Percentiles rank a stretch among this genome's conserved stretches.
These are phyloP conservation scores for Rachycentron canadum DNA, from an alignment of 2,797 vertebrate species.

Conservation along the genomic window DNA sequence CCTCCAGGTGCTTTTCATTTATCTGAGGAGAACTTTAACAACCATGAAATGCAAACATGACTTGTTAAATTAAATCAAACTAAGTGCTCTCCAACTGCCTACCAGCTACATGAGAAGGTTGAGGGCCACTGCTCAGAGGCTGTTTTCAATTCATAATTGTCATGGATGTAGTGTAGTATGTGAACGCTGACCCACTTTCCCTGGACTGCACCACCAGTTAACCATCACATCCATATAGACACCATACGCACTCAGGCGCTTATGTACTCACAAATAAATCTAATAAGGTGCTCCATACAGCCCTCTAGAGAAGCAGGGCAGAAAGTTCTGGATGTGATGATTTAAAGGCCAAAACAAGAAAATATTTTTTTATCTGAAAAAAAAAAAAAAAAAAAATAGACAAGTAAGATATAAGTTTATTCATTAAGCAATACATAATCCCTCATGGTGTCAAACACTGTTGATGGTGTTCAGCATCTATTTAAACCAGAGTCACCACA, in stretches of 20 bases:
- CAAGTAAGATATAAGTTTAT: too few relatives aligned
- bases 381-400: too few relatives aligned
- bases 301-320: constrained; percentile 1
- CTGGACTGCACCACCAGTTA: constrained; percentile 25
- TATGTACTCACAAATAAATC: constrained; percentile 27
- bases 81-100: constrained; percentile 1
- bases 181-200: constrained; percentile 37
- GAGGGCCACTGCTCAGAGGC: neutral
- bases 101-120: neutral
- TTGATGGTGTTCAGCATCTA: neutral
- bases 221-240: constrained; percentile 50
- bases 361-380: neutral
- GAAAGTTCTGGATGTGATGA: neutral
- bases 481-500: neutral
- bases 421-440: neutral
- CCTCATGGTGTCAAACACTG: neutral
- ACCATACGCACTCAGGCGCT: constrained; percentile 19
- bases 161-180: neutral
- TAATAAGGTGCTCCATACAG: constrained; percentile 7
- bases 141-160: constrained; percentile 9
- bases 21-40: constrained; percentile 1
- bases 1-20: neutral
- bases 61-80: constrained; percentile 21
- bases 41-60: constrained; percentile 3
- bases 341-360: neutral